Conservation (phyloP, 2,888 invertebrate species). For the Diaperis boleti region DNA sequence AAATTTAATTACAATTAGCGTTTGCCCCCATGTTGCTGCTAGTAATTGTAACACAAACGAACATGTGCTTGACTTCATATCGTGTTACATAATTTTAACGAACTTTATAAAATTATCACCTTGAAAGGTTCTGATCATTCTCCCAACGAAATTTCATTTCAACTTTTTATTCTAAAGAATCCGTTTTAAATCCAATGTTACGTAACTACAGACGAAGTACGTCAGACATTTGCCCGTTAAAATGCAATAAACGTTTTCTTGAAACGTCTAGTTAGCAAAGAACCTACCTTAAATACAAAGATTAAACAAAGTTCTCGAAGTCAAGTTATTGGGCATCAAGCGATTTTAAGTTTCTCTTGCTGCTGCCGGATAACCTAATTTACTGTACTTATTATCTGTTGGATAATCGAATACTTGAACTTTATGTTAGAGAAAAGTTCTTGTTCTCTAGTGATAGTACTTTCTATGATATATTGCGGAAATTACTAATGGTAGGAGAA, state of each 20-base stretch:
- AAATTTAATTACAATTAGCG: constrained; percentile 20
- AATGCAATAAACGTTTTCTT: neutral
- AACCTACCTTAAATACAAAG: constrained; percentile 2
- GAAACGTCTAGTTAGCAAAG: neutral
- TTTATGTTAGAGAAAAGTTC: constrained; percentile 25
- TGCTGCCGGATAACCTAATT: neutral
- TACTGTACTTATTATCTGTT: constrained; percentile 11
- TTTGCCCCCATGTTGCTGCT: constrained; percentile 7
- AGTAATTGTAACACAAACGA: constrained; percentile 11
- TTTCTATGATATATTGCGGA: constrained; percentile 16
- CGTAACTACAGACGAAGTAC: neutral
- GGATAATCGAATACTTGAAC: constrained; percentile 1
- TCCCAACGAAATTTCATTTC: too few relatives aligned
- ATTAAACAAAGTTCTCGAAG: constrained; percentile 4
- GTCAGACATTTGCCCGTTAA: neutral
- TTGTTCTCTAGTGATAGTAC: constrained; percentile 20
- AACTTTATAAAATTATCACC: constrained; percentile 19
- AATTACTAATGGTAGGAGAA: constrained; percentile 35
- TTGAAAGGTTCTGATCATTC: constrained; percentile 14
- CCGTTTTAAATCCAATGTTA: constrained; percentile 7
- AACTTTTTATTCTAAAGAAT: constrained; percentile 9
- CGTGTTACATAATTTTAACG: neutral
- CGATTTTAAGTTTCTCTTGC: constrained; percentile 3
- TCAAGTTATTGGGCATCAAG: neutral
- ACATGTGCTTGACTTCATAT: constrained; percentile 7